Percentiles rank a stretch among this genome's conserved stretches.
These are phyloP conservation scores for Colaptes auratus DNA, from an alignment of 2,113 vertebrate species.

Conservation along the genomic window DNA sequence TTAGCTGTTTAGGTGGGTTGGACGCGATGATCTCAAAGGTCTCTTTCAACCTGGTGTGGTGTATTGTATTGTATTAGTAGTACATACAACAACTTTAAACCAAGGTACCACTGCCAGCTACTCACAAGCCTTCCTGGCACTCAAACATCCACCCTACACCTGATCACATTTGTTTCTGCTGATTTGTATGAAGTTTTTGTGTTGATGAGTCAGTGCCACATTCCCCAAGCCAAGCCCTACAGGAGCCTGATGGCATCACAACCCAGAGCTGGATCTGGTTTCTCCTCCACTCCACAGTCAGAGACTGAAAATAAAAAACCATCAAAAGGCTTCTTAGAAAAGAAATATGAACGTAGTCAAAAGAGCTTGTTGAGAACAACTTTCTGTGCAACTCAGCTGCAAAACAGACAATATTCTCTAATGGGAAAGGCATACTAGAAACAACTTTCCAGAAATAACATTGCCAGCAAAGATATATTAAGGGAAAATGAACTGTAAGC, in stretches of 20 bases:
- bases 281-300: not conserved
- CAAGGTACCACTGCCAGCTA: not conserved
- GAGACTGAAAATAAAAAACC: not conserved
- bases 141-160: not conserved
- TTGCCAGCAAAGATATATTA: slow-evolving; percentile 64
- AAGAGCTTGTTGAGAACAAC: slow-evolving; percentile 13
- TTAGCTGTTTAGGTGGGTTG: too few relatives aligned
- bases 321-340: not conserved
- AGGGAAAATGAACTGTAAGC: slow-evolving; percentile 59
- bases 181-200: not conserved
- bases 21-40: too few relatives aligned
- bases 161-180: not conserved
- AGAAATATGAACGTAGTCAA: not conserved
- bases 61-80: too few relatives aligned
- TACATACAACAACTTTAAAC: not conserved
- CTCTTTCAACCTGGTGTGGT: too few relatives aligned
- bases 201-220: not conserved
- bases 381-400: slow-evolving; percentile 48
- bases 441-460: slow-evolving; percentile 67
- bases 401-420: slow-evolving; percentile 62
- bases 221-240: accelerated
- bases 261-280: not conserved
- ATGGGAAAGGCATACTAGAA: slow-evolving; percentile 48
- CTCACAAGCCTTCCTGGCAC: not conserved
- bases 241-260: not conserved